These are phyloP conservation scores for Tinea trinotella DNA, from an alignment of 2,888 invertebrate species.

Conservation along the genomic window DNA sequence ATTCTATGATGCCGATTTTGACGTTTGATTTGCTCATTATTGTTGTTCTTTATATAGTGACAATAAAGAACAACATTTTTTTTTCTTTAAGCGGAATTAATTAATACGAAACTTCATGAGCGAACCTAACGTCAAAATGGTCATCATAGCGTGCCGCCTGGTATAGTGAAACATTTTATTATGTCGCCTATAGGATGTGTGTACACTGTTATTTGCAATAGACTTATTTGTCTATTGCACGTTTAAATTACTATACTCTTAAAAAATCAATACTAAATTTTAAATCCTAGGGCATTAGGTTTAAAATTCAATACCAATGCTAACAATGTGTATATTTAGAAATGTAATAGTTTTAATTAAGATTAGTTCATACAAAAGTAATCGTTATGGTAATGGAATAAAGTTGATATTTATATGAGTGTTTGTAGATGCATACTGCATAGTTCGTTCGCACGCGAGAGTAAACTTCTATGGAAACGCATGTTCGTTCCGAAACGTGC, in stretches of 20 bases:
- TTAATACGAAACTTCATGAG: too few species aligned
- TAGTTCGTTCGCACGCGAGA: background rate
- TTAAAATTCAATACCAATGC: background rate
- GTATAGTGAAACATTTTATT: background rate
- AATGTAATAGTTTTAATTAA: background rate
- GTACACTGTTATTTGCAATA: too few species aligned
- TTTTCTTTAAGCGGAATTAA: too few species aligned
- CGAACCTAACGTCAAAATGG: too few species aligned
- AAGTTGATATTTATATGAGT: background rate
- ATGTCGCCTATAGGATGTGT: too few species aligned
- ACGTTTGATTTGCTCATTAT: too few species aligned
- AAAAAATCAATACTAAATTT: background rate
- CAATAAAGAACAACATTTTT: too few species aligned
- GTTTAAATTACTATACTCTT: background rate
- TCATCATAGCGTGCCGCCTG: too few species aligned
- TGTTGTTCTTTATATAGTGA: too few species aligned
- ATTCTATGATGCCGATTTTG: too few species aligned
- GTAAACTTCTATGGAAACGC: conserved; percentile 2
- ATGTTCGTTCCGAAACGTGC: conserved; percentile 1
- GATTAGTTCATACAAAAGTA: background rate
- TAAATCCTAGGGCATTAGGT: background rate
- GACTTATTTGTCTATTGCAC: background rate
- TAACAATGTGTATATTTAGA: background rate
- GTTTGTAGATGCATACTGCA: background rate
- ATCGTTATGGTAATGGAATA: background rate